Evolutionary conservation across 2,113 vertebrate genomes (phyloP), one percentile per base, ranked within the genome.

Genomic region (Rhea pennata): DNA sequence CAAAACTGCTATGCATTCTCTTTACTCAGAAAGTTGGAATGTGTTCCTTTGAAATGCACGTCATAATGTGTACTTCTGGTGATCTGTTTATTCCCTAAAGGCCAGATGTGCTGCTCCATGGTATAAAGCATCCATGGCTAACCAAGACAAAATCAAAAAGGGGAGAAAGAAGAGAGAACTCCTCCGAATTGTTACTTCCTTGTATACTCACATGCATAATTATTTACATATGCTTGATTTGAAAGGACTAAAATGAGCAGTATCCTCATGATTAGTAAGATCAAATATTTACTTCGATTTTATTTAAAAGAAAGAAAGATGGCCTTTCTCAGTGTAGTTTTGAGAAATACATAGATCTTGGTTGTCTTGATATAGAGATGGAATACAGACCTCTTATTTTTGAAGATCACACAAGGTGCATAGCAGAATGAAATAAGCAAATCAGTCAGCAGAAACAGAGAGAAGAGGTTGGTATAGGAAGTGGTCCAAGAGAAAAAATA

Each of bases 241-340:
- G 88, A 90, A 91, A 95, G 78, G 78, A 48, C 78, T 96, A 81
- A 93, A 80, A 96, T 93, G 65, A 97, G 67, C 54, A 79, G 80
- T 91, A 92, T 84, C 13, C 39, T 87, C 87, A 87, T 70, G 65
- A 70, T 90, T 72, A 88, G 22, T 84, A 65, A 8, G 13, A 75
- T 91, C 70, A 79, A 94, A 78, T 95, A 92, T 70, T 80, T 93
- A 92, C 73, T 96, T 77, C 95, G 73, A 76, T 89, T 78, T 40
- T 90, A 85, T 87, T 88, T 86, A 89, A 96, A 92, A 91, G 26
- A 75, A 93, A 54, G 31, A 88, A 97, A 95, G 67, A 88, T 22
- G 42, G 36, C 29, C 29, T 44, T 97, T 98, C 95, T 95, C 92
- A 91, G 53, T 70, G 79, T 80, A 59, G 40, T 95, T 95, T 97